Conservation (phyloP, 2,113 vertebrate species). For the Amazona vittata region DNA sequence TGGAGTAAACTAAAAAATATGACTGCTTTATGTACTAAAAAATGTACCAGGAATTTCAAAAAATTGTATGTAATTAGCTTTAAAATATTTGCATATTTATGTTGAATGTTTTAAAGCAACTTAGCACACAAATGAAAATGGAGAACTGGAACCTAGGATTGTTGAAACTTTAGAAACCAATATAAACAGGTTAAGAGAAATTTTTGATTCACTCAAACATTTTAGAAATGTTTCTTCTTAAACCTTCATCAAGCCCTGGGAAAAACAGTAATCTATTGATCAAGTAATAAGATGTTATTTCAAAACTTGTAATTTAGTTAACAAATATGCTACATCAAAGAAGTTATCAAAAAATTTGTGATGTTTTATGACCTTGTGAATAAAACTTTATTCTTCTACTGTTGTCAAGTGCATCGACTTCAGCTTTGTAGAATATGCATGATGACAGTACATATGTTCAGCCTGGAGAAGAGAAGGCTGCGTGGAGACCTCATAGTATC, state of each 20-base stretch:
- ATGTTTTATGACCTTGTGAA: neutral
- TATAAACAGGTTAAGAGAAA: neutral
- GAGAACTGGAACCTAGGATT: neutral
- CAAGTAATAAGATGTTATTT: neutral
- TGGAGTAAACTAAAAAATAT: neutral
- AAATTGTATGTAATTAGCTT: neutral
- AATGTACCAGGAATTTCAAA: neutral
- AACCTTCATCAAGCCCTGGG: neutral
- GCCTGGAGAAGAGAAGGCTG: no score
- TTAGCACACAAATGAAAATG: neutral
- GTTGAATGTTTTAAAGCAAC: neutral
- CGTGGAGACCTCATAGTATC: no score
- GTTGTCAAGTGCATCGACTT: neutral
- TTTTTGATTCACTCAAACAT: neutral
- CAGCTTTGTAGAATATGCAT: neutral
- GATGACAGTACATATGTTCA: neutral
- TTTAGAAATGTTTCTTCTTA: neutral
- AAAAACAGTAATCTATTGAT: neutral
- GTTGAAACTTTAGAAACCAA: neutral
- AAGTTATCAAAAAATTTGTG: neutral
- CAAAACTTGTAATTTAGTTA: neutral
- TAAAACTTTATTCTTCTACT: neutral
- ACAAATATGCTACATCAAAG: neutral
- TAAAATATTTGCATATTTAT: neutral
- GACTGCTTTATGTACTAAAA: neutral